Percentiles rank a stretch among this genome's conserved stretches.
phyloP scores from a whole-genome alignment of 2,888 invertebrate species.

The Idaea straminata region DNA sequence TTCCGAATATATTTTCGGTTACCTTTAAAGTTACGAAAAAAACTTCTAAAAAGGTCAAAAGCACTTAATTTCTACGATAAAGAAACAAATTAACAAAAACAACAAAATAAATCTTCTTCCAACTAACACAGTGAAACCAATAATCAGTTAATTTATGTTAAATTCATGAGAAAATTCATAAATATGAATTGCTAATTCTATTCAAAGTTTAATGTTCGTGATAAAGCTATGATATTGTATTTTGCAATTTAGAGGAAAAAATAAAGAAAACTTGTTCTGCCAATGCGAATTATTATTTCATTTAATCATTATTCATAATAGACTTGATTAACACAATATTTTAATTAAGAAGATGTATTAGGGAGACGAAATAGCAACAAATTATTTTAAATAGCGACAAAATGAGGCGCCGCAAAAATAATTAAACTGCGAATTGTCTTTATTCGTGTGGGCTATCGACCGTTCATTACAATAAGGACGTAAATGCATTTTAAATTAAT shows the following conservation, averaged over 20 bases:
- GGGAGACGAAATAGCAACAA: neutral
- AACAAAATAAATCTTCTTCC: constrained; percentile 20
- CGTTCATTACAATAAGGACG: neutral
- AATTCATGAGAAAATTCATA: constrained; percentile 23
- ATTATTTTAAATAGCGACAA: neutral
- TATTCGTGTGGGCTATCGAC: neutral
- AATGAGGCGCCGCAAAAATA: neutral
- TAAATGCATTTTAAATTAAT: neutral
- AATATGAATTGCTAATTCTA: constrained; percentile 23
- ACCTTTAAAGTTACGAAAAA: neutral
- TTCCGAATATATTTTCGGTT: neutral
- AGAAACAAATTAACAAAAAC: constrained; percentile 9
- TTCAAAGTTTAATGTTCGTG: constrained; percentile 15
- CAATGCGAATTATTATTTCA: neutral
- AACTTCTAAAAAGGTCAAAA: neutral
- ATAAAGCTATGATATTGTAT: neutral
- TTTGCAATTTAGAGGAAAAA: neutral
- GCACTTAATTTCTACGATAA: neutral
- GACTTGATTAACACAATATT: neutral
- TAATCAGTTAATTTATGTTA: constrained; percentile 15
- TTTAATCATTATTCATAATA: neutral
- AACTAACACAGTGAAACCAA: constrained; percentile 18
- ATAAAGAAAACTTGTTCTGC: constrained; percentile 6
- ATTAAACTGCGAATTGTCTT: neutral
- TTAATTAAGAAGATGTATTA: neutral